These are phyloP conservation scores for Zhuqinia jingwanae DNA, from an alignment of 2,888 invertebrate species.

Conservation along the genomic window DNA sequence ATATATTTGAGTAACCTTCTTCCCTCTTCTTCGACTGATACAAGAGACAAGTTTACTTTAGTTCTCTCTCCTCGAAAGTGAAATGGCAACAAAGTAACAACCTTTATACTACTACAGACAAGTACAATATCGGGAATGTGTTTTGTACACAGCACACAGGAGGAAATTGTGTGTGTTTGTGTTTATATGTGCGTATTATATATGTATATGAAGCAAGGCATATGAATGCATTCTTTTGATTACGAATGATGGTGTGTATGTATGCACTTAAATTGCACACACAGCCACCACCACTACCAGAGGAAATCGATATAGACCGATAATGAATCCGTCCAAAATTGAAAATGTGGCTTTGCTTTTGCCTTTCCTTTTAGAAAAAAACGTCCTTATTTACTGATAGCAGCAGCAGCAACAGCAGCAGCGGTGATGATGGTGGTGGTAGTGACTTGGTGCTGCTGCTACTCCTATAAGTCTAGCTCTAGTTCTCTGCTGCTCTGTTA, in stretches of 20 bases:
- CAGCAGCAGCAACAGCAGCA: constrained; percentile 31
- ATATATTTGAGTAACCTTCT: constrained; percentile 55
- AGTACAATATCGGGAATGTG: constrained; percentile 64
- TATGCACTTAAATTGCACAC: constrained; percentile 47
- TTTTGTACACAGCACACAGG: constrained; percentile 51
- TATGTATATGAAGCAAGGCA: constrained; percentile 11
- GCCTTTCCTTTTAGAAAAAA: constrained; percentile 40
- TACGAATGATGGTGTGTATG: constrained; percentile 24
- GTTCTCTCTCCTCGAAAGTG: constrained; percentile 49
- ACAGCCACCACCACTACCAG: constrained; percentile 33
- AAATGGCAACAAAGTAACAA: no score
- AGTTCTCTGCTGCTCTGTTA: no score
- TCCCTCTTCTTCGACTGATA: constrained; percentile 25
- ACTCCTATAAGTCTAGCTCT: no score
- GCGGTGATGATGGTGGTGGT: constrained; percentile 20
- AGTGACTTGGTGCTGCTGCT: not conserved
- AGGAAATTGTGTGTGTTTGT: constrained; percentile 36
- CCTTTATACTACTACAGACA: constrained; percentile 55
- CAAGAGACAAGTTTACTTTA: constrained; percentile 55
- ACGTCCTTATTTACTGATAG: constrained; percentile 52
- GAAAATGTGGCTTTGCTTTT: constrained; percentile 69
- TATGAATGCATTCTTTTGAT: constrained; percentile 47
- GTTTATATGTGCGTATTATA: constrained; percentile 24
- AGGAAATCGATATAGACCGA: constrained; percentile 70
- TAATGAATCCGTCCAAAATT: constrained; percentile 72